Conservation (phyloP, 2,888 invertebrate species). For the Drosophila lacicola region DNA sequence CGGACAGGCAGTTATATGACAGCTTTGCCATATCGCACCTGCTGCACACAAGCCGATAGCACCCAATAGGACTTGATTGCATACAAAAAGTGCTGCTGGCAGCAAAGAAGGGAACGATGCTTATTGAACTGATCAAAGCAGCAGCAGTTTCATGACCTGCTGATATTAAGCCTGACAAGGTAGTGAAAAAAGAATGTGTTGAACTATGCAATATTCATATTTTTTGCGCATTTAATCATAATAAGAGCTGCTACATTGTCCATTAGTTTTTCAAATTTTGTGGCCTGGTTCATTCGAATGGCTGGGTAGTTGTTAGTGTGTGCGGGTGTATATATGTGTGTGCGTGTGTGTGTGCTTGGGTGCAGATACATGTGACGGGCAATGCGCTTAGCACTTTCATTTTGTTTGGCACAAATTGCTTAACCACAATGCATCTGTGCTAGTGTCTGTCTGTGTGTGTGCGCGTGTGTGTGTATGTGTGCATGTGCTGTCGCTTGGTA, state of each 20-base stretch:
- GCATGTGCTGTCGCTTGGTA: constrained; percentile 14
- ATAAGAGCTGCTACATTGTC: too few species aligned
- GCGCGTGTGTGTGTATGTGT: neutral
- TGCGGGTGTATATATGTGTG: neutral
- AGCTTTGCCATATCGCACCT: constrained; percentile 75
- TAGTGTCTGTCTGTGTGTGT: constrained; percentile 11
- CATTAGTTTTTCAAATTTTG: too few species aligned
- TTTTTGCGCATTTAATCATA: too few species aligned
- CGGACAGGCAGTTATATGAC: constrained; percentile 46
- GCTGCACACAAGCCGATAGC: constrained; percentile 54
- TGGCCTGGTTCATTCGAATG: too few species aligned
- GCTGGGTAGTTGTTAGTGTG: too few species aligned
- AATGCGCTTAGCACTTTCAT: constrained; percentile 77
- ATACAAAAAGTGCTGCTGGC: neutral
- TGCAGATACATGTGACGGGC: constrained; percentile 56
- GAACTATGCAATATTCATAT: too few species aligned
- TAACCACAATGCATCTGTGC: constrained; percentile 67
- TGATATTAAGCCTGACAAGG: too few species aligned
- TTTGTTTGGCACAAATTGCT: constrained; percentile 77
- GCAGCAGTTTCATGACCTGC: too few species aligned
- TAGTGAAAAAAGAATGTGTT: too few species aligned
- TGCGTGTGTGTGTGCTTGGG: neutral
- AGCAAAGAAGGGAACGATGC: too few species aligned
- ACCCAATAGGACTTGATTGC: constrained; percentile 19
- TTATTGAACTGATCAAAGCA: too few species aligned